These are phyloP conservation scores for Scaptomyza parva DNA, from an alignment of 2,888 invertebrate genomes.

Conservation along the genomic window DNA sequence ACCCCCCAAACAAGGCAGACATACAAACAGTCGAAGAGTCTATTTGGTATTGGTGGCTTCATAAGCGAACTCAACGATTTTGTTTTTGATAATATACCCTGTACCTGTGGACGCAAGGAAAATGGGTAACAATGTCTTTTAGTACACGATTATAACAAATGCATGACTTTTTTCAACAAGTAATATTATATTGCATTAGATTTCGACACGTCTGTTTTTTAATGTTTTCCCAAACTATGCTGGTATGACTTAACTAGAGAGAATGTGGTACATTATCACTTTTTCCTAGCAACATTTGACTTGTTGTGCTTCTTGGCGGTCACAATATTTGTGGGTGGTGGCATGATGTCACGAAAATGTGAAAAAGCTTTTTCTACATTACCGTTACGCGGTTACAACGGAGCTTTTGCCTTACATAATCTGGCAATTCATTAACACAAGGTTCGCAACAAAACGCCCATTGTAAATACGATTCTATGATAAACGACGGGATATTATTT, in stretches of 20 bases:
- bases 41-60: constrained; percentile 37
- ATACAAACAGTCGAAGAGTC: constrained; percentile 31
- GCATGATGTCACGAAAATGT: constrained; percentile 50
- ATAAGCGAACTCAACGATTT: constrained; percentile 45
- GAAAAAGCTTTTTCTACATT: constrained; percentile 46
- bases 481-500: constrained; percentile 14
- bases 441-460: constrained; percentile 21
- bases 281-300: constrained; percentile 16
- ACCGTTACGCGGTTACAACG: constrained; percentile 23
- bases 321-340: constrained; percentile 51
- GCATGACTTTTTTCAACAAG: neutral
- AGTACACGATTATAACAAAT: too few relatives aligned
- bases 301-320: constrained; percentile 47
- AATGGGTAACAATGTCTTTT: neutral
- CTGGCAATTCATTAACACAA: constrained; percentile 26
- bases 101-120: neutral
- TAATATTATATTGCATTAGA: neutral
- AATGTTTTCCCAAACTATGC: too few relatives aligned
- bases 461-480: constrained; percentile 7
- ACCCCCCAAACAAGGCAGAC: constrained; percentile 41
- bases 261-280: constrained; percentile 10
- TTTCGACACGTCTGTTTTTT: too few relatives aligned
- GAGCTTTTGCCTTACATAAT: constrained; percentile 45
- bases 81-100: constrained; percentile 34
- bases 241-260: too few relatives aligned